Percentiles rank a stretch among this genome's conserved stretches.
phyloP scores from a whole-genome alignment of 2,888 invertebrate genomes.

The Plagiodera versicolora region DNA sequence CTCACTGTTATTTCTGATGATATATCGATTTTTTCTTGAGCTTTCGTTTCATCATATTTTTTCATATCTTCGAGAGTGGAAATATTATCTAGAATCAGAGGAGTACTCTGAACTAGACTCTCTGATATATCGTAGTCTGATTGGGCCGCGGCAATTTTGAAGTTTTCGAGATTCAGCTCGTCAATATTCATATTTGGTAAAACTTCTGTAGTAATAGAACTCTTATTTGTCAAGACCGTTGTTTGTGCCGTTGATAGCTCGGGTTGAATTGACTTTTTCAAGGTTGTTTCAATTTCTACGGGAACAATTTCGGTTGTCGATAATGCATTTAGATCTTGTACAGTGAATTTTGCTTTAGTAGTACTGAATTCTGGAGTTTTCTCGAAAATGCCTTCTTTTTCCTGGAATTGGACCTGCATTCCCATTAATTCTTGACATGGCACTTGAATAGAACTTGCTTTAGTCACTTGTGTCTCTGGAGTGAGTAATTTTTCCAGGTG shows the following conservation, averaged over 20 bases:
- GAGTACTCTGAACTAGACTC: conserved; percentile 34
- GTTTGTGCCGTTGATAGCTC: conserved; percentile 44
- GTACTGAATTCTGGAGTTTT: conserved; percentile 28
- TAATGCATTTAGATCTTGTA: conserved; percentile 54
- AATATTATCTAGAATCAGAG: conserved; percentile 36
- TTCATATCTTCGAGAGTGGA: conserved; percentile 47
- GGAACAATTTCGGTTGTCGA: conserved; percentile 56
- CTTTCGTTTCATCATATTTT: conserved; percentile 58
- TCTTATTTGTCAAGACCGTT: conserved; percentile 53
- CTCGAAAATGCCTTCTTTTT: conserved; percentile 45
- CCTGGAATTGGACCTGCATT: conserved; percentile 46
- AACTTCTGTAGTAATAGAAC: conserved; percentile 52
- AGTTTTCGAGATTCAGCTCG: conserved; percentile 29
- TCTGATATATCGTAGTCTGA: conserved; percentile 35
- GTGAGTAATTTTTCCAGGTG: conserved; percentile 22
- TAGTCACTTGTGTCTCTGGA: conserved; percentile 23
- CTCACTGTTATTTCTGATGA: conserved; percentile 60
- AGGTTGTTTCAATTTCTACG: conserved; percentile 56
- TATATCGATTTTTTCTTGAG: conserved; percentile 59
- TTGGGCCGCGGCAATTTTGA: conserved; percentile 32
- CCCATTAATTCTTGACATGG: conserved; percentile 47
- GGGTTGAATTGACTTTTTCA: conserved; percentile 48
- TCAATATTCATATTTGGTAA: conserved; percentile 33
- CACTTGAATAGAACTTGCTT: conserved; percentile 46
- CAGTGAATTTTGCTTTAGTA: conserved; percentile 52